These are phyloP conservation scores for Sapayoa aenigma DNA, from an alignment of 2,113 vertebrate genomes.

Conservation along the genomic window DNA sequence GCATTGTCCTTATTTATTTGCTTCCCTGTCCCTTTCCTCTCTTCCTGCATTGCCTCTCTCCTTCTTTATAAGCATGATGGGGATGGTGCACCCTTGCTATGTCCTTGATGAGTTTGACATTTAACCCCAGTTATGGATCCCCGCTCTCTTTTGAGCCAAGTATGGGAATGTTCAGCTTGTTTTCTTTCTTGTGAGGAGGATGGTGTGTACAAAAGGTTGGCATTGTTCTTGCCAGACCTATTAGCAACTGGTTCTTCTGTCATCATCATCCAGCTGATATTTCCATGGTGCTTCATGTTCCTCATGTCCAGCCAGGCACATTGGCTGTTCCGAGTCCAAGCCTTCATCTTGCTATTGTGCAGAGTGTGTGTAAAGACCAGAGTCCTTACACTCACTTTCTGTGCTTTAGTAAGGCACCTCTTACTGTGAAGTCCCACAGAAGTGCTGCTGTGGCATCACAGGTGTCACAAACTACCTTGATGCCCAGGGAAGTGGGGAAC, in stretches of 20 bases:
- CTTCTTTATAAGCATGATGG: background rate
- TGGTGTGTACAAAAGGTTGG: background rate
- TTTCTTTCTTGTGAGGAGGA: background rate
- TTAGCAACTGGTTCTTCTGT: background rate
- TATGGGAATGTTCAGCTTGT: background rate
- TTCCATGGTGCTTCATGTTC: background rate
- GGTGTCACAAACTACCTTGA: background rate
- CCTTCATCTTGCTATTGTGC: background rate
- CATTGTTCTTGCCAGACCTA: background rate
- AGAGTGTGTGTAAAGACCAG: background rate
- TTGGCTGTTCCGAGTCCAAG: background rate
- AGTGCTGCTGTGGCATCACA: background rate
- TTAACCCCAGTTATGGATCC: background rate
- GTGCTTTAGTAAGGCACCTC: background rate
- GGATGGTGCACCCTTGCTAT: background rate
- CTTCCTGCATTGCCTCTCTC: background rate
- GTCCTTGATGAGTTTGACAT: background rate
- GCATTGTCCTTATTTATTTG: conserved; percentile 66
- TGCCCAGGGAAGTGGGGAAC: background rate
- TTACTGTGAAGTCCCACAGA: background rate
- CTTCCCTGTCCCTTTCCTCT: conserved; percentile 12
- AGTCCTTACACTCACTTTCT: background rate
- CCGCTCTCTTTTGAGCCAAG: background rate
- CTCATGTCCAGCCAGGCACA: background rate
- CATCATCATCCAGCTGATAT: background rate